Base-by-base conservation (phyloP, 1,140 invertebrate species). In the Leptinotarsa defecta region DNA sequence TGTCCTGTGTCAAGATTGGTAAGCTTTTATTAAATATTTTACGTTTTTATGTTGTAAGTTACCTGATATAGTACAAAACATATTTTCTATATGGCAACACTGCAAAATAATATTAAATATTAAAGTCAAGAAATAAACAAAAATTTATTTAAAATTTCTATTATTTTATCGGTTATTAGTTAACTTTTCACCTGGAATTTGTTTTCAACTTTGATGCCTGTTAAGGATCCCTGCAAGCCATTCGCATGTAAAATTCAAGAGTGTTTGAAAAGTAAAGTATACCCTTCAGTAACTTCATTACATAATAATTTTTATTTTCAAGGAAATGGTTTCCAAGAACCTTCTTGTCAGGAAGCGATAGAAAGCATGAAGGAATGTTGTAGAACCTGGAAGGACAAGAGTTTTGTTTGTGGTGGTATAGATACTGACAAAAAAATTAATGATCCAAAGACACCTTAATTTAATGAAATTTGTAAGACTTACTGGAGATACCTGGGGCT, bases 241-340 rank as follows among this genome's bases (percentile, higher is more conserved):
- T 89, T 89, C 79, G 93, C 93, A 65, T 94, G 93, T 85, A 90
- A 89, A 79, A 91, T 94, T 80, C 93, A 94, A 87, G 89, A 88
- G 81, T 95, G 93, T 84, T 89, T 95, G 76, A 87, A 88, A 86
- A 90, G 93, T 94, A 79, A 65, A 65, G 69, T n/a, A 20, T 62
- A 20, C 20, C 15, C 65, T 73, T n/a, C 49, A 65, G 85, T 86
- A 68, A 52, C 8, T 19, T 63, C 93, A 92, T 68, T 49, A 27
- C 4, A 24, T 22, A 43, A 24, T 52, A 0, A 79, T 81, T 87
- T 76, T 43, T 67, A 78, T 75, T 69, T 86, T 86, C 79, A 75
- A 93, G 92, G 91, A 72, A 91, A 93, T 76, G 86, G 90, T 27
- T 93, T 88, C 84, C 91, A 93, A 85, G 90, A 92, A 74, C 84